Evolutionary conservation across 2,888 invertebrate genomes (phyloP), one percentile per base, ranked within the genome.

Genomic region (Harpagoxenus sublaevis): DNA sequence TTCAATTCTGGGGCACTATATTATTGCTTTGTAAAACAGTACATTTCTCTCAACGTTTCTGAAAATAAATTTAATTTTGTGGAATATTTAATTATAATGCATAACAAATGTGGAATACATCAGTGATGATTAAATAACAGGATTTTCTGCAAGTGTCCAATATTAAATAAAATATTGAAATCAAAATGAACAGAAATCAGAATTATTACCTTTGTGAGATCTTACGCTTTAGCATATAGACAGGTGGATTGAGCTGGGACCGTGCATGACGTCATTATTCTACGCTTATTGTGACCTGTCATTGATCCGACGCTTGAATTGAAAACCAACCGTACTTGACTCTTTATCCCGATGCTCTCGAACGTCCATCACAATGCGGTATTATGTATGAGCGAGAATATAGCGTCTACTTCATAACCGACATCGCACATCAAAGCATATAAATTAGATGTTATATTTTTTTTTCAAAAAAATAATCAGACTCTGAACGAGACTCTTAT

Each of bases 251-350:
- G 60, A 79, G 18, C n/a, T 28, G 55, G 8, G 12, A 23, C 31
- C 31, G 55, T 66, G n/a, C n/a, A n/a, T n/a, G 55, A 57, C 45
- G 15, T 71, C 48, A 81, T 70, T 81, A 81, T 62, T 62, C 45
- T 28, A 35, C 71, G 39, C 35, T 62, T 71, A 81, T 81, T 79
- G 70, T 70, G 57, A 12, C 28, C 42, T 1, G 18, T 79, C 60
- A 70, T 62, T 81, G 71, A 60, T 84, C 83, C 65, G 83, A 55
- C 83, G n/a, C 48, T 18, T 15, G 51, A 63, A 63, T 70, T 60
- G 57, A 66, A 81, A 84, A 45, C 18, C 71, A 70, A 70, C 70
- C 23, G 39, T 81, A 39, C 35, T 62, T 57, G 60, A 71, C 39
- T 71, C 48, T 71, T 81, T 45, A 81, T 60, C 18, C 45, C 60